These are phyloP conservation scores for Hipparchia sbordonii DNA, from an alignment of 2,888 invertebrate genomes.

Conservation along the genomic window DNA sequence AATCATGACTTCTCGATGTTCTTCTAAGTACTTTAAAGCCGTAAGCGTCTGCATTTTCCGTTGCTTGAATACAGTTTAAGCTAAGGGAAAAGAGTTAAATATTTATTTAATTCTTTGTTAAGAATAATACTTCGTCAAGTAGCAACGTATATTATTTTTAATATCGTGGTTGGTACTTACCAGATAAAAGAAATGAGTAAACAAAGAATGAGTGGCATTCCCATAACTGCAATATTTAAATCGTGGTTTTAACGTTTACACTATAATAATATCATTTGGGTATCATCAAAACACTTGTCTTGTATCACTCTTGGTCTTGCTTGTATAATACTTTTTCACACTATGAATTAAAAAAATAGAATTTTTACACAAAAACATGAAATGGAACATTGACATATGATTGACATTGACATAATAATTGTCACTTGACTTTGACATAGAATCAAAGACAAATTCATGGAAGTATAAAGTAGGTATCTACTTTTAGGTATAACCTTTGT, in stretches of 20 bases:
- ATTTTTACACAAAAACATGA: too few species aligned
- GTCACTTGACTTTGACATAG: too few species aligned
- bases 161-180: neutral
- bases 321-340: too few species aligned
- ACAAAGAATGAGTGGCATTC: neutral
- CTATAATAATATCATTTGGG: neutral
- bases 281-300: too few species aligned
- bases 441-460: too few species aligned
- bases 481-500: too few species aligned
- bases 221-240: neutral
- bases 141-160: neutral
- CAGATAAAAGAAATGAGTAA: neutral
- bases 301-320: too few species aligned
- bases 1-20: constrained; percentile 50
- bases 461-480: too few species aligned
- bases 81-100: constrained; percentile 39
- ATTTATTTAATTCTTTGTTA: too few species aligned
- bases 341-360: too few species aligned
- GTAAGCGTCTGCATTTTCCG: constrained; percentile 27
- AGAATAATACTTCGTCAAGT: neutral
- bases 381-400: too few species aligned
- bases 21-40: constrained; percentile 10
- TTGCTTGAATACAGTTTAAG: constrained; percentile 37
- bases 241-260: neutral
- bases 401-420: too few species aligned